Evolutionary conservation across 2,113 vertebrate species (phyloP).

Genomic region (Clarias batrachus): DNA sequence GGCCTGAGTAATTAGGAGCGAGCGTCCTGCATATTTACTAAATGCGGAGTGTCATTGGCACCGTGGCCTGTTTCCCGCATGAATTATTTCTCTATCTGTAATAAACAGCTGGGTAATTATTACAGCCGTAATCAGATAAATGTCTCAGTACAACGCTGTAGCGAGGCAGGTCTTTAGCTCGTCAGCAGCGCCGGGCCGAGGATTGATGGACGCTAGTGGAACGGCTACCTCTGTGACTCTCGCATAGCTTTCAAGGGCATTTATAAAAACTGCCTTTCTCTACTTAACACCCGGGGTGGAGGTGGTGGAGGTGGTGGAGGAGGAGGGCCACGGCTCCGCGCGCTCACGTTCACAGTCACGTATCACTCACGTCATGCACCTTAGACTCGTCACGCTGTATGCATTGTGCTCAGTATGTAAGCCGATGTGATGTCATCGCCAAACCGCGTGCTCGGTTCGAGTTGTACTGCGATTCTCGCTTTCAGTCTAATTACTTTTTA

Average conservation of each 20-base stretch:
- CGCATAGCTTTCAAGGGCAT: slow-evolving; percentile 90
- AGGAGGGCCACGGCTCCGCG: no score
- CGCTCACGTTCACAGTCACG: no score
- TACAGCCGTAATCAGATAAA: slow-evolving; percentile 98
- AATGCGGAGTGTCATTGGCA: slow-evolving; percentile 93
- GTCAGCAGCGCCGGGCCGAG: slow-evolving; percentile 61
- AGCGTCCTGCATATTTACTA: slow-evolving; percentile 99
- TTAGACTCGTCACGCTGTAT: no score
- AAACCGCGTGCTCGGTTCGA: no score
- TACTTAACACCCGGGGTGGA: no score
- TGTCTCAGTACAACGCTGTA: slow-evolving; percentile 89
- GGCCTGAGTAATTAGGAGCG: slow-evolving; percentile 97
- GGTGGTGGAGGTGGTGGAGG: no score
- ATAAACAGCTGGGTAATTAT: slow-evolving; percentile 99
- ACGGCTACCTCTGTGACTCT: slow-evolving; percentile 74
- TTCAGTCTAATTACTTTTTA: no score
- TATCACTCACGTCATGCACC: no score
- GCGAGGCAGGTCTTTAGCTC: slow-evolving; percentile 87
- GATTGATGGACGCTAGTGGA: slow-evolving; percentile 82
- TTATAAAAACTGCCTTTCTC: slow-evolving; percentile 27
- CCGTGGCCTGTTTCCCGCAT: slow-evolving; percentile 97
- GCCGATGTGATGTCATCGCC: no score
- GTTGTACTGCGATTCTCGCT: no score
- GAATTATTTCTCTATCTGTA: slow-evolving; percentile 99
- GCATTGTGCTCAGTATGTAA: no score